Evolutionary conservation across 2,888 invertebrate species (phyloP).

Genomic region (Eristalis tenax): DNA sequence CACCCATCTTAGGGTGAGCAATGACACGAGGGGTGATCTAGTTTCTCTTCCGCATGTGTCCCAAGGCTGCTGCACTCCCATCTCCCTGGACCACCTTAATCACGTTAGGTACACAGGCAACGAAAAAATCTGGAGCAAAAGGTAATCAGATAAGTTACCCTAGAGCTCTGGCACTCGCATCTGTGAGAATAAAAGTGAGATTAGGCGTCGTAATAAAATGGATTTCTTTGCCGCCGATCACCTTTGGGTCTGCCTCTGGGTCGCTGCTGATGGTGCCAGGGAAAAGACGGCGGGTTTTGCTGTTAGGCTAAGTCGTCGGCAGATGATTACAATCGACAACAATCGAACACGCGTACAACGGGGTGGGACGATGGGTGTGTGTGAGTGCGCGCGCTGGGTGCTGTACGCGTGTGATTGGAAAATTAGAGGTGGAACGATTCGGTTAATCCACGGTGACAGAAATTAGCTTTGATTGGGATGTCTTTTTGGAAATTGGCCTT

Average conservation of each 20-base stretch:
- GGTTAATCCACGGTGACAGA: neutral
- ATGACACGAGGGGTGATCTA: slow-evolving; percentile 41
- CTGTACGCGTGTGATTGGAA: neutral
- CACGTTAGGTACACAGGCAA: slow-evolving; percentile 27
- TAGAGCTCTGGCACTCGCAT: neutral
- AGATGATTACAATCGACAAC: neutral
- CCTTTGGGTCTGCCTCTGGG: neutral
- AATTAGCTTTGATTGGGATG: neutral
- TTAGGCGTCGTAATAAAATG: slow-evolving; percentile 24
- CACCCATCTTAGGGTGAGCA: slow-evolving; percentile 23
- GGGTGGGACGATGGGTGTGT: neutral
- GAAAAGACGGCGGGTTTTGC: slow-evolving; percentile 32
- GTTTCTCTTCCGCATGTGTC: slow-evolving; percentile 62
- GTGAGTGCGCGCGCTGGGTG: neutral
- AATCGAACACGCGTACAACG: neutral
- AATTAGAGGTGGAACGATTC: neutral
- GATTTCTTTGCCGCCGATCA: neutral
- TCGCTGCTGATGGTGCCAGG: slow-evolving; percentile 9
- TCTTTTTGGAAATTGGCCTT: neutral
- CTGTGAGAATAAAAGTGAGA: slow-evolving; percentile 22
- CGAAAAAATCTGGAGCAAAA: slow-evolving; percentile 28
- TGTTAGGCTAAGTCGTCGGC: slow-evolving; percentile 7
- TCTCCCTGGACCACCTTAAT: slow-evolving; percentile 37
- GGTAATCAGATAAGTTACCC: slow-evolving; percentile 63
- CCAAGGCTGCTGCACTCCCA: slow-evolving; percentile 20